Conservation (phyloP, 2,888 invertebrate genomes). For the Morpho achilles region DNA sequence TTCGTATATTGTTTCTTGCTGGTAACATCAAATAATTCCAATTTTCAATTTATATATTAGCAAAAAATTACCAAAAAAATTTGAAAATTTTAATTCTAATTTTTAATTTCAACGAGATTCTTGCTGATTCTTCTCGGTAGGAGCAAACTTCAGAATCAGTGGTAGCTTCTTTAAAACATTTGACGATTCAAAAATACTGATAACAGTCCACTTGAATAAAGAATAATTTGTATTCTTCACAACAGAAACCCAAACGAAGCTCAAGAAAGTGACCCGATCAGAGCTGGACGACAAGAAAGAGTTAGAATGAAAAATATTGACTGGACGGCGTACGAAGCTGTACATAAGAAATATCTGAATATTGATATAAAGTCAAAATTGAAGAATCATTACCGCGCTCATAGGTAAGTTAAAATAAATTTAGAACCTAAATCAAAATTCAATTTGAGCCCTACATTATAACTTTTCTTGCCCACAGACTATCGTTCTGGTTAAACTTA, state of each 20-base stretch:
- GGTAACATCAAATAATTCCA: too few relatives aligned
- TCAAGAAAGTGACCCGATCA: constrained; percentile 82
- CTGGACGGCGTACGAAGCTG: constrained; percentile 96
- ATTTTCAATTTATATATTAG: too few relatives aligned
- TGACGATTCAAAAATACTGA: too few relatives aligned
- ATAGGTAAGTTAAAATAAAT: constrained; percentile 68
- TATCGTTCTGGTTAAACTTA: constrained; percentile 96
- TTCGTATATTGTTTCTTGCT: too few relatives aligned
- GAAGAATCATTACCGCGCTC: constrained; percentile 96
- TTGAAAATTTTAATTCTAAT: too few relatives aligned
- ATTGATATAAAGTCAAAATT: constrained; percentile 94
- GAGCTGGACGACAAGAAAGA: constrained; percentile 86
- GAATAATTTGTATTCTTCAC: neutral
- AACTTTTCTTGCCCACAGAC: constrained; percentile 58
- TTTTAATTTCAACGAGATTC: too few relatives aligned
- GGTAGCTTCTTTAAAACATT: too few relatives aligned
- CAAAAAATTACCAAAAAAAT: too few relatives aligned
- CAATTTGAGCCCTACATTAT: neutral
- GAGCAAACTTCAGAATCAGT: too few relatives aligned
- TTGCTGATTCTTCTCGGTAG: too few relatives aligned
- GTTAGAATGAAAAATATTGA: constrained; percentile 91
- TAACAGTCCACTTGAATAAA: too few relatives aligned
- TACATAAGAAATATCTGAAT: constrained; percentile 95
- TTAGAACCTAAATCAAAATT: neutral
- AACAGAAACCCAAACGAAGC: constrained; percentile 94